These are phyloP conservation scores for Chloroceryle amazona DNA, from an alignment of 2,797 vertebrate genomes.

Conservation along the genomic window DNA sequence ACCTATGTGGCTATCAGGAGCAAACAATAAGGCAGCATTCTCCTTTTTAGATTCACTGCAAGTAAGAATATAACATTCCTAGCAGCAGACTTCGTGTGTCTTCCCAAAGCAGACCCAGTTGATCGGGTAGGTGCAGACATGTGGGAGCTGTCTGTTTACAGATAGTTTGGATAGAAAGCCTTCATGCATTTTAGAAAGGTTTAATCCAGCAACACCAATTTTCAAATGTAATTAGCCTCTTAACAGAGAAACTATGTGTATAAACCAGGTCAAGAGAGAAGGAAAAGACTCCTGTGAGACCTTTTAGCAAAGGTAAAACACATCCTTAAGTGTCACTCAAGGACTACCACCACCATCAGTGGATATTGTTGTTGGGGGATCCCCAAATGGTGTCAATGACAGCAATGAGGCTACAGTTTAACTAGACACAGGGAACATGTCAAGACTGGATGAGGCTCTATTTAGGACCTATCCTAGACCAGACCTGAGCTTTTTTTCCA, in stretches of 20 bases:
- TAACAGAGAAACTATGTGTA: background rate
- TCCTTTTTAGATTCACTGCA: background rate
- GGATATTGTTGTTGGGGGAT: background rate
- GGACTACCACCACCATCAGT: accelerated
- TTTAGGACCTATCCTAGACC: background rate
- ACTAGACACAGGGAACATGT: background rate
- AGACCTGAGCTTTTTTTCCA: background rate
- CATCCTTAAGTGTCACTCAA: background rate
- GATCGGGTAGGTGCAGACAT: background rate
- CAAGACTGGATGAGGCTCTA: background rate
- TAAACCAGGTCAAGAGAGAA: background rate
- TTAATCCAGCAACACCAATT: background rate
- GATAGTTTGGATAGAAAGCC: background rate
- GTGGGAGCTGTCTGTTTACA: background rate
- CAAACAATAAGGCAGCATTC: background rate
- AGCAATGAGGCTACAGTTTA: background rate
- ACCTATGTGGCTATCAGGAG: background rate
- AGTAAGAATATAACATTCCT: background rate
- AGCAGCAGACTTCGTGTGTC: background rate
- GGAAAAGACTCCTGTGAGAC: background rate
- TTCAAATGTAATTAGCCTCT: background rate
- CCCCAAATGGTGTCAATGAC: background rate
- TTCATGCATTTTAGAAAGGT: background rate
- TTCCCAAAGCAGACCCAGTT: background rate
- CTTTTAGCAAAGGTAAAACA: background rate